Percentiles rank a stretch among this genome's conserved stretches.
Conservation (phyloP, 2,888 invertebrate species). For the Tupiocoris notatus region DNA sequence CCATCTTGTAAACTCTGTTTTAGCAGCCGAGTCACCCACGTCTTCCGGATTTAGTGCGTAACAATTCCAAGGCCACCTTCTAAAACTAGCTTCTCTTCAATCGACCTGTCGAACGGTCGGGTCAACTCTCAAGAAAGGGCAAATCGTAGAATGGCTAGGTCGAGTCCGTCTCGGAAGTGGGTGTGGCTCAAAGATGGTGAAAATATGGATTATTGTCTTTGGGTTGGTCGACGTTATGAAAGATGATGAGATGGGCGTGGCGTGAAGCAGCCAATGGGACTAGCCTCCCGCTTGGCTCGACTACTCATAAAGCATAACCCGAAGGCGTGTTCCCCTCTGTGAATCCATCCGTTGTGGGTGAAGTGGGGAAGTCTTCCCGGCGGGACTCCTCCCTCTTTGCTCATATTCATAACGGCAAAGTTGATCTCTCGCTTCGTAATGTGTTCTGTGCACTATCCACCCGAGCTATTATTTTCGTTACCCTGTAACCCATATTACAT, state of each 20-base stretch:
- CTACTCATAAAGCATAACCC: conserved; percentile 39
- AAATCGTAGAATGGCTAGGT: neutral
- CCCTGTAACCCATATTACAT: too few relatives aligned
- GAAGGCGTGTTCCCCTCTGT: conserved; percentile 2
- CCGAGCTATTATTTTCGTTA: too few relatives aligned
- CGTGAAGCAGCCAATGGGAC: conserved; percentile 1
- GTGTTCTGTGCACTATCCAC: too few relatives aligned
- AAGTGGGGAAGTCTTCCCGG: conserved; percentile 23
- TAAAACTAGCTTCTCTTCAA: too few relatives aligned
- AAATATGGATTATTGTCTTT: conserved; percentile 40
- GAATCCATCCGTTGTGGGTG: too few relatives aligned
- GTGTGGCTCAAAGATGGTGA: conserved; percentile 15
- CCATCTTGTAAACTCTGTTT: too few relatives aligned
- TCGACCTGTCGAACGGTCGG: too few relatives aligned
- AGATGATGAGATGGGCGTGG: conserved; percentile 40
- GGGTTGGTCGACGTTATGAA: conserved; percentile 39
- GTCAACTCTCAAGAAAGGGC: neutral
- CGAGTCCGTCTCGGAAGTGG: conserved; percentile 6
- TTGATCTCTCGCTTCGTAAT: too few relatives aligned
- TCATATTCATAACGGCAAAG: conserved; percentile 36
- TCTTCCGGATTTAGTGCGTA: too few relatives aligned
- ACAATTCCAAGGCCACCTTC: too few relatives aligned
- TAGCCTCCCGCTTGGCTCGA: conserved; percentile 5
- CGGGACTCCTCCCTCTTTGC: conserved; percentile 9
- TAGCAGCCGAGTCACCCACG: too few relatives aligned